Percentiles rank a stretch among this genome's conserved stretches.
Evolutionary conservation across 2,888 invertebrate genomes (phyloP).

Genomic region (Ctena decussata): DNA sequence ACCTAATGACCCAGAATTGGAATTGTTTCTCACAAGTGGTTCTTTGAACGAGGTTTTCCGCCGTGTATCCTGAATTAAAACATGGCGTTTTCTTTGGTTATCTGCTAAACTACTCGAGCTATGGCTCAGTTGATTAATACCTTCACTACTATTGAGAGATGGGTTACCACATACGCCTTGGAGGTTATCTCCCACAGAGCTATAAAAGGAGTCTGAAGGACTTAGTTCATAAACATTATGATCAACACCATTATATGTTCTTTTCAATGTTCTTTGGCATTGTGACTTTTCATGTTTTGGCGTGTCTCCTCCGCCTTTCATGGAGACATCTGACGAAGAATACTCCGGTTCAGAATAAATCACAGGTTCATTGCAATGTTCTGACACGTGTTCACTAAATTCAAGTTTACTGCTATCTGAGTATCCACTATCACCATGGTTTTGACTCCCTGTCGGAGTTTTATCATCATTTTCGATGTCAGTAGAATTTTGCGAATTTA

Average conservation of each 20-base stretch:
- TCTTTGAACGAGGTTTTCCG: constrained; percentile 53
- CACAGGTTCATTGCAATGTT: constrained; percentile 40
- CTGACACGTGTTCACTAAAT: constrained; percentile 47
- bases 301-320: constrained; percentile 47
- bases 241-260: constrained; percentile 57
- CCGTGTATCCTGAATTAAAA: constrained; percentile 38
- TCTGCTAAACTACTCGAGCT: constrained; percentile 53
- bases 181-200: constrained; percentile 51
- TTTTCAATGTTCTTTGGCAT: constrained; percentile 59
- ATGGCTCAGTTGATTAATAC: constrained; percentile 42
- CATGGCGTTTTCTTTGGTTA: constrained; percentile 31
- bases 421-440: constrained; percentile 41
- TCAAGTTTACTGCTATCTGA: constrained; percentile 33
- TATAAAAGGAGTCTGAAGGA: constrained; percentile 63
- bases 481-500: not conserved
- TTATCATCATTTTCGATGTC: not conserved
- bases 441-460: not conserved
- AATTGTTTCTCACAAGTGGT: constrained; percentile 36
- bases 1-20: constrained; percentile 8
- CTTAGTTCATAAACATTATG: constrained; percentile 64
- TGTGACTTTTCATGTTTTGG: constrained; percentile 39
- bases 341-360: constrained; percentile 64
- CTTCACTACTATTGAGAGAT: constrained; percentile 45
- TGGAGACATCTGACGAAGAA: constrained; percentile 58
- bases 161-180: constrained; percentile 35